Evolutionary conservation across 1,140 invertebrate genomes (phyloP), one percentile per base, ranked within the genome.

Genomic region (Pissodes strobi): DNA sequence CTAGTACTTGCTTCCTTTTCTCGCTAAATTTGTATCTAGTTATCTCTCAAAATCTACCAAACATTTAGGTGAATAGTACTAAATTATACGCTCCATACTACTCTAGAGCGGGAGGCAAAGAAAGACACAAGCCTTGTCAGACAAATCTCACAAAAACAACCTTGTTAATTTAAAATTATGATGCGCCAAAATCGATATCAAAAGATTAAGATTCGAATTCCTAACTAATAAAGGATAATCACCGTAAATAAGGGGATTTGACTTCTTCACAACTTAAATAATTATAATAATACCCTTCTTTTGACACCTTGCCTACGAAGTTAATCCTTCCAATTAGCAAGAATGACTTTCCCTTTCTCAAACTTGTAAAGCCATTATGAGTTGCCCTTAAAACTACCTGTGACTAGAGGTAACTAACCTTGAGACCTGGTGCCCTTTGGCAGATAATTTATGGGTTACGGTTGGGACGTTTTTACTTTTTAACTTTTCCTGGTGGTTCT

Each of bases 161-260:
- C 52, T 43, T 57, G 22, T 57, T 45, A 57, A 57, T 57, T 57
- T 57, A 57, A 57, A 57, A 57, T 45, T 57, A 57, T 57, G 55
- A 57, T 57, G 55, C 22, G 39, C 55, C 39, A 57, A 57, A 59
- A 48, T 25, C 18, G 8, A 53, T 8, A 51, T 51, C 15, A 30
- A 51, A 53, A 53, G 30, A 53, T 53, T 22, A 17, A 59, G 25
- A 59, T 19, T 0, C 13, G 27, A 48, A 48, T 57, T 41, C 13
- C 39, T 30, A 21, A 41, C 43, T 59, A 59, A 59, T 59, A 59
- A 21, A 10, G 19, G 23, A 59, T 57, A 57, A 57, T 59, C 56
- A 37, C 41, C 43, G 19, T 48, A 59, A 59, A 59, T 59, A 59
- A 59, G 27, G 19, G 23, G 56, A 59, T 59, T 59, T 59, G 43